Base-by-base conservation (phyloP, 2,797 vertebrate genomes). In the Chrosomus eos region DNA sequence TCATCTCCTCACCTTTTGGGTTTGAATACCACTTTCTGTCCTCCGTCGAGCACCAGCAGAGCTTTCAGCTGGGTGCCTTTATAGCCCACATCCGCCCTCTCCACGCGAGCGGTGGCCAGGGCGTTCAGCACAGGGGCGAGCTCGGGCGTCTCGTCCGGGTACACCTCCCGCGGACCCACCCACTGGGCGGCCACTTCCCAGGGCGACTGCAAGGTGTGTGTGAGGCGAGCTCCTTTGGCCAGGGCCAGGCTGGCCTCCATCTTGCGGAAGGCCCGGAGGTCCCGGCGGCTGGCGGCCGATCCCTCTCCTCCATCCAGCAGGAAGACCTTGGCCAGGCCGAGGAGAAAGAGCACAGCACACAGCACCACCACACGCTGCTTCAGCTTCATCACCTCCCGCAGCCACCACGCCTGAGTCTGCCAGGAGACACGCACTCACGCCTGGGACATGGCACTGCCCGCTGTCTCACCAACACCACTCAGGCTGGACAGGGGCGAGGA, bases 1-100 rank as follows among this genome's bases (percentile, higher is more conserved):
- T 45, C 18, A 16, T 38, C 21, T 18, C 40, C 92, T 94, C 88
- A 99, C 98, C 98, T 97, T 90, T 97, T 99, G 83, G 98, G 98
- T 88, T 99, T 99, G 93, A 99, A 99, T 90, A 99, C 98, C 36
- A 99, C 98, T 91, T 99, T 99, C 93, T 99, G 98, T 3, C 97
- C 97, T 58, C 97, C 97, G 36, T 99, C 98, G 84, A 99, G 96
- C 82, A 99, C 96, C 80, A 99, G 92, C 88, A 99, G 92, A 75
- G 98, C 97, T 91, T 99, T 99, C 82, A 99, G 95, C 70, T 99
- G 98, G 0, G 98, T 99, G 48, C 98, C 98, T 91, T 99, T 99
- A 87, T 98, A 99, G 8, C 98, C 98, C 87, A 99, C 97, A 0
- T 99, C 97, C 1, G 98, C 98, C 80, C 97, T 96, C 81, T 99